Evolutionary conservation across 2,113 vertebrate species (phyloP), one percentile per base, ranked within the genome.

Genomic region (Chloroceryle aenea): DNA sequence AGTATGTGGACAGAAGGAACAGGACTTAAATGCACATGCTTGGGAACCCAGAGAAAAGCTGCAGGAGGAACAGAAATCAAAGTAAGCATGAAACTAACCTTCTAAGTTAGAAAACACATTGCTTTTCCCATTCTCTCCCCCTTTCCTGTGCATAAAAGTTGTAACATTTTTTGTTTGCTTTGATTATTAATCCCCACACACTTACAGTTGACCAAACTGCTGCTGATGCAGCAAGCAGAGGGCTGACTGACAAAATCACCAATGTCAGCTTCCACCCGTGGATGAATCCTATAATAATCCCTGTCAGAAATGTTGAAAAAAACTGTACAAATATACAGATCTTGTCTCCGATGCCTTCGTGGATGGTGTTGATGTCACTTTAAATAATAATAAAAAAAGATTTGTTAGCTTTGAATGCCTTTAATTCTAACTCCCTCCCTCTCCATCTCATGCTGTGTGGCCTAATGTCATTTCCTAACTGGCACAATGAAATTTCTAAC

Each of bases 311-410:
- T 1, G 97, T 98, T 82, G 95, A 82, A 81, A 98, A 97, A 56
- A 91, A 93, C 83, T 98, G 98, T 23, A 97, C 76, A 83, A 98
- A 97, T 90, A 98, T 97, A 85, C 91, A 89, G 77, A 98, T 97
- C 76, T 98, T 98, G 96, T 98, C 98, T 76, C 98, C 97, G 2
- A 98, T 97, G 45, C 98, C 98, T 71, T 98, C 97, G 0, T 98
- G 97, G 84, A 98, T 98, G 30, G 95, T 98, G 89, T 98, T 98
- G 91, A 98, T 98, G 83, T 98, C 98, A 71, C 98, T 98, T 95
- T 38, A 92, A 95, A 96, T 17, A 89, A 89, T 13, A 61, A 63
- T 14, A 84, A 80, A 56, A 85, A 89, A 34, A 58, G 16, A 61
- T 26, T 34, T 59, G 68, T 96, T 93, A 96, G 58, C 9, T 94